Percentiles rank a stretch among this genome's conserved stretches.
These are phyloP conservation scores for Automeris io DNA, from an alignment of 2,888 invertebrate genomes.

Conservation along the genomic window DNA sequence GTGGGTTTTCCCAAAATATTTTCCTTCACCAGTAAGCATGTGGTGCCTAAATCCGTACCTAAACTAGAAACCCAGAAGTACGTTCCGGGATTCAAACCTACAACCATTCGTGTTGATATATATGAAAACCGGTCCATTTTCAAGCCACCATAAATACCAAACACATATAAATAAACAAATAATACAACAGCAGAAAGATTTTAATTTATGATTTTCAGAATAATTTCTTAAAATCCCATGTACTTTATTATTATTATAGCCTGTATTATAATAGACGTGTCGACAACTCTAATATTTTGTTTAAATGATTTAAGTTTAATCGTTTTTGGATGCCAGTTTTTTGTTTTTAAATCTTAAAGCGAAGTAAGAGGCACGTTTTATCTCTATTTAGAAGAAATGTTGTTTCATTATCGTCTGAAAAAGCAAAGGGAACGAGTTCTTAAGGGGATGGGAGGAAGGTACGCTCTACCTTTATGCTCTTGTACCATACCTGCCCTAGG, in stretches of 20 bases:
- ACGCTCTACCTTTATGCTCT: slow-evolving; percentile 55
- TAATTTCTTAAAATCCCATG: not conserved
- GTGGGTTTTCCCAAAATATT: too few relatives aligned
- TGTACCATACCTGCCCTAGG: slow-evolving; percentile 72
- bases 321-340: slow-evolving; percentile 5
- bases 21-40: too few relatives aligned
- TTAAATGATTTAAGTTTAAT: slow-evolving; percentile 1
- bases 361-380: slow-evolving; percentile 31
- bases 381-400: slow-evolving; percentile 26
- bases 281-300: slow-evolving; percentile 17
- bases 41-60: too few relatives aligned
- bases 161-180: too few relatives aligned
- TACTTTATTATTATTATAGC: not conserved
- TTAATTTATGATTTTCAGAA: too few relatives aligned
- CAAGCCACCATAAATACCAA: too few relatives aligned
- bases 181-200: too few relatives aligned
- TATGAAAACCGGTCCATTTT: too few relatives aligned
- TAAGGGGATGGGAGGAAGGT: slow-evolving; percentile 27
- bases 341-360: slow-evolving; percentile 7
- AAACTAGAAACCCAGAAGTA: too few relatives aligned
- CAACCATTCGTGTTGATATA: too few relatives aligned
- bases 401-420: slow-evolving; percentile 64
- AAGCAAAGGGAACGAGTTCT: slow-evolving; percentile 58
- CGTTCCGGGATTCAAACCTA: too few relatives aligned
- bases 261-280: slow-evolving; percentile 26